phyloP scores from a whole-genome alignment of 1,140 invertebrate species.

The Phortica variegata region DNA sequence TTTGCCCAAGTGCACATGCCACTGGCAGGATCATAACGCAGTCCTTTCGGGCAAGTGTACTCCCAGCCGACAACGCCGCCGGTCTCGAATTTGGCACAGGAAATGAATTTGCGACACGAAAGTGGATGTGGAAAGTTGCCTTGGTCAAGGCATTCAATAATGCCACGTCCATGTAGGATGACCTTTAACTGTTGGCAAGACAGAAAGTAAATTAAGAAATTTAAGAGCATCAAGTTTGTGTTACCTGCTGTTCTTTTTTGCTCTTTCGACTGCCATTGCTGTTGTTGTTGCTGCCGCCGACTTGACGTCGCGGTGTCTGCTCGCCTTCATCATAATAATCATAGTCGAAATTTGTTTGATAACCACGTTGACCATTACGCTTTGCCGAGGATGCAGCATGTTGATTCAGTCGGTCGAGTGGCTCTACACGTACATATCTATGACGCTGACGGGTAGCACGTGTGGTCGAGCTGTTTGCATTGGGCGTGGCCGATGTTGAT shows the following conservation, averaged over 20 bases:
- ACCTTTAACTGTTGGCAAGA: constrained; percentile 38
- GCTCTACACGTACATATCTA: too few species aligned
- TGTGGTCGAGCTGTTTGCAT: too few species aligned
- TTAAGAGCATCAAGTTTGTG: not conserved
- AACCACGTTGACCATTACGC: too few species aligned
- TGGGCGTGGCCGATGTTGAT: constrained; percentile 8
- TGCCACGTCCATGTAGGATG: constrained; percentile 59
- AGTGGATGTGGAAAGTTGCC: constrained; percentile 86
- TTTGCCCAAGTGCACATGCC: constrained; percentile 88
- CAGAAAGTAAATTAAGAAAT: not conserved
- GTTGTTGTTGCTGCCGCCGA: not conserved
- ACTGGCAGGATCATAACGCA: constrained; percentile 84
- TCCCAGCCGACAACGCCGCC: constrained; percentile 77
- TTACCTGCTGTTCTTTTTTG: constrained; percentile 33
- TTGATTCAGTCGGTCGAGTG: too few species aligned
- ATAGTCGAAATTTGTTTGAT: too few species aligned
- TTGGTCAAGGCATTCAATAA: constrained; percentile 79
- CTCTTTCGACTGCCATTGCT: constrained; percentile 49
- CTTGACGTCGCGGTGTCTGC: not conserved
- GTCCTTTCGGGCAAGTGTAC: constrained; percentile 79
- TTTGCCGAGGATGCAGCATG: too few species aligned
- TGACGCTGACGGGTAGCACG: too few species aligned
- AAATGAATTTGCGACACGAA: constrained; percentile 86
- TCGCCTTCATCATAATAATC: too few species aligned
- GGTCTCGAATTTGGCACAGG: constrained; percentile 74